phyloP scores from a whole-genome alignment of 2,888 invertebrate species.

The Litoditis marina region DNA sequence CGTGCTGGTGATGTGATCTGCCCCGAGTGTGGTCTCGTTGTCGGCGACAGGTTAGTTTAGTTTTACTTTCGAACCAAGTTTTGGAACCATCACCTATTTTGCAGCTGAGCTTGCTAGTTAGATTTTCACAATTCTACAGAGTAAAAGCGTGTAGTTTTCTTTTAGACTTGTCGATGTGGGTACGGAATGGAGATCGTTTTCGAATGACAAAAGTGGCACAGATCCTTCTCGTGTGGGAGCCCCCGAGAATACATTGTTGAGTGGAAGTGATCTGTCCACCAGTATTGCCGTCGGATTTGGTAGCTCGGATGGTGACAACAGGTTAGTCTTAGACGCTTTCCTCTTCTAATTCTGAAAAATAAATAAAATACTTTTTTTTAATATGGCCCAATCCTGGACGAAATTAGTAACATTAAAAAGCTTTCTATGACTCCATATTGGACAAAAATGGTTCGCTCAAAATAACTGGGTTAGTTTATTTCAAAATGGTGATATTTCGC shows the following conservation, averaged over 20 bases:
- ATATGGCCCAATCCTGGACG: too few species aligned
- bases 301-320: constrained; percentile 53
- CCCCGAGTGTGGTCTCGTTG: constrained; percentile 97
- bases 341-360: background rate
- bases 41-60: constrained; percentile 76
- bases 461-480: too few species aligned
- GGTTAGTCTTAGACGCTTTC: constrained; percentile 21
- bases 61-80: constrained; percentile 4
- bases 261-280: constrained; percentile 92
- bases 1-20: constrained; percentile 98
- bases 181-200: constrained; percentile 99
- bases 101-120: too few species aligned
- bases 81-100: too few species aligned
- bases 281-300: constrained; percentile 74
- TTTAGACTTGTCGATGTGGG: constrained; percentile 86
- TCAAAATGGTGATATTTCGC: too few species aligned
- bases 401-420: too few species aligned
- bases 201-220: constrained; percentile 82
- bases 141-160: too few species aligned
- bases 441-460: too few species aligned
- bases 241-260: constrained; percentile 91
- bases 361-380: too few species aligned
- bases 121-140: too few species aligned
- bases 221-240: constrained; percentile 99
- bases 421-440: too few species aligned